A percentile compares a stretch with the other conserved stretches of the same genome.
These are phyloP conservation scores for Sparus aurata DNA, from an alignment of 2,797 vertebrate genomes.

Conservation along the genomic window DNA sequence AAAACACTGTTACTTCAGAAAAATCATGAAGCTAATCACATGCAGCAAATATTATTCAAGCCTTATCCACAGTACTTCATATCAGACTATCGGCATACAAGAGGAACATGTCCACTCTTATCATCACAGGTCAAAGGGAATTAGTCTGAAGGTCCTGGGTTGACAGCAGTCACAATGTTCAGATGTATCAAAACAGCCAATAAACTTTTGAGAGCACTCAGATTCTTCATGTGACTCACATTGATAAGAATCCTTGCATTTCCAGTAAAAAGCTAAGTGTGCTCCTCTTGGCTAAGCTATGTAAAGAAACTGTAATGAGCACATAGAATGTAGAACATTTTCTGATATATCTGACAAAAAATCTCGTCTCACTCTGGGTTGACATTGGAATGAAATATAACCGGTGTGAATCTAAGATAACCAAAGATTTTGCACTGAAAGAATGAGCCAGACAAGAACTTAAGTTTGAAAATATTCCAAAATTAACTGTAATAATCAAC, in stretches of 20 bases:
- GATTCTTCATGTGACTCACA: neutral
- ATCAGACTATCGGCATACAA: neutral
- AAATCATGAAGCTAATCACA: constrained; percentile 2
- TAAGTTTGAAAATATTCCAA: neutral
- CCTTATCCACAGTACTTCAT: neutral
- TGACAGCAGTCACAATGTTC: neutral
- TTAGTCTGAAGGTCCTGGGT: neutral
- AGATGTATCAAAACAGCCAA: neutral
- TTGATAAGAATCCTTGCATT: neutral
- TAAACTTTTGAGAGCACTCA: neutral
- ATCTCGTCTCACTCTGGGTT: no score
- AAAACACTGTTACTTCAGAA: neutral
- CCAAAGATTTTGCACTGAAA: no score
- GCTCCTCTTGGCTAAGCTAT: neutral
- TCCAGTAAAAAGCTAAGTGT: neutral
- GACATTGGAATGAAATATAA: no score
- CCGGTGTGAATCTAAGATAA: no score
- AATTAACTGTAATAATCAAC: no score
- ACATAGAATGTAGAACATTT: no score
- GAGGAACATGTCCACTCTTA: neutral
- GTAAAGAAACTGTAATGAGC: no score
- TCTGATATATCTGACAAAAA: no score
- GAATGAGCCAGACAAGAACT: no score
- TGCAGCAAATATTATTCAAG: constrained; percentile 31
- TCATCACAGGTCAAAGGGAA: constrained; percentile 9